Base-by-base conservation (phyloP, 2,888 invertebrate species). In the Synergus japonicus region DNA sequence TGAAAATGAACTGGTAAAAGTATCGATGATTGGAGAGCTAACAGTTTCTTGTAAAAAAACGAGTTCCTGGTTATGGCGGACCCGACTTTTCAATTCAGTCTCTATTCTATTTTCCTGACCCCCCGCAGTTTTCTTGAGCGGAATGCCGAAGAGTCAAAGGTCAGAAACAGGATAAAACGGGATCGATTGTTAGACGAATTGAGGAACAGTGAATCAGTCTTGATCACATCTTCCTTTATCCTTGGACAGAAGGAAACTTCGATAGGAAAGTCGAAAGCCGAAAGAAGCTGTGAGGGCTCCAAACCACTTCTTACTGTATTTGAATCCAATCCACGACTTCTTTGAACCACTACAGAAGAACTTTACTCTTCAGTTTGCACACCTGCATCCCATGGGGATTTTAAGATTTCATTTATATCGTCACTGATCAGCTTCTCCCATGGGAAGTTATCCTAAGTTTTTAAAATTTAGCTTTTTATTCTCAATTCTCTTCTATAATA, bases 321-420 rank as follows among this genome's bases (percentile, higher is more conserved):
- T 44, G 69, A 69, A 69, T 69, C 69, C 49, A 69, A n/a, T n/a
- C n/a, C n/a, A n/a, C 37, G 49, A 5, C 69, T 54, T 69, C 46
- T 49, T 69, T 54, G 37, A 69, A 49, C 37, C 49, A 29, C 13
- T 12, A 12, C 41, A 49, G 29, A 46, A 67, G 44, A 54, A 54
- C 54, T n/a, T 44, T 49, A 46, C 37, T 37, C 73, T n/a, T n/a
- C 49, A 73, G 29, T 46, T 13, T 69, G 46, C 46, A 29, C 46
- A 44, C 44, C 9, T 49, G 29, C 29, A 73, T 73, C 73, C 73
- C 73, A 49, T 54, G 54, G 49, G 73, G 37, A 73, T 73, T 37
- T 73, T 73, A 15, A 49, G 10, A 29, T 73, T 73, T 54, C 73
- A 73, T 73, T 73, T 73, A 73, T 73, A 73, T 73, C 37, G 49